Percentiles rank a stretch among this genome's conserved stretches.
Conservation (phyloP, 2,888 invertebrate species). For the Dicranocentrus wangi region DNA sequence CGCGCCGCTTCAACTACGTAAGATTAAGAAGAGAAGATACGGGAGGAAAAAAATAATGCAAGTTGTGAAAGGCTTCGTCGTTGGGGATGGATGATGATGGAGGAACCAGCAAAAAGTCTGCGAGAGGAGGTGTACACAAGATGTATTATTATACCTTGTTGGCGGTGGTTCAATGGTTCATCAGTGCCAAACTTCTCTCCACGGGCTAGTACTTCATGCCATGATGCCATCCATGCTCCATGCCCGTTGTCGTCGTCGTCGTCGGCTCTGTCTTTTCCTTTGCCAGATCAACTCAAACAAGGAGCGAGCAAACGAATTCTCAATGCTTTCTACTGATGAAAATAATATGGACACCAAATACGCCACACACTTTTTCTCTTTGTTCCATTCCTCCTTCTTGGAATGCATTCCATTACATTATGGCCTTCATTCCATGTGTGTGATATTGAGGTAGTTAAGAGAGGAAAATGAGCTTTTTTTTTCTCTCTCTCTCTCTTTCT, state of each 20-base stretch:
- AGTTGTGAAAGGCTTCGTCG: neutral
- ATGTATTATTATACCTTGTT: slow-evolving; percentile 45
- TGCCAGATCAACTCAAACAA: slow-evolving; percentile 5
- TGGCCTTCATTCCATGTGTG: no score
- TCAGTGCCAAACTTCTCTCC: slow-evolving; percentile 61
- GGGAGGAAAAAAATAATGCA: neutral
- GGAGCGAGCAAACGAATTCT: no score
- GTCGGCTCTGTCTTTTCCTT: neutral
- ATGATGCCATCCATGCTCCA: slow-evolving; percentile 25
- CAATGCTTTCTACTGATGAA: no score
- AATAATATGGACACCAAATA: no score
- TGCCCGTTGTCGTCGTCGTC: neutral
- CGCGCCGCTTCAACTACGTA: no score
- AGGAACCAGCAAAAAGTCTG: neutral
- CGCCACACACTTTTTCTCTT: no score
- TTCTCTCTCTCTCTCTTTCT: no score
- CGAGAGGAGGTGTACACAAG: slow-evolving; percentile 5
- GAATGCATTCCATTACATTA: no score
- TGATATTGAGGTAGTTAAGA: no score
- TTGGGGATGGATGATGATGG: neutral
- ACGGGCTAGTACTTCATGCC: slow-evolving; percentile 47
- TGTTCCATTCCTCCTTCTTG: no score
- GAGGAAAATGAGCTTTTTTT: no score
- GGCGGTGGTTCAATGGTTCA: slow-evolving; percentile 57
- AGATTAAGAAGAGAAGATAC: neutral